phyloP scores from a whole-genome alignment of 2,113 vertebrate genomes.

The Gnathonemus longibarbis region DNA sequence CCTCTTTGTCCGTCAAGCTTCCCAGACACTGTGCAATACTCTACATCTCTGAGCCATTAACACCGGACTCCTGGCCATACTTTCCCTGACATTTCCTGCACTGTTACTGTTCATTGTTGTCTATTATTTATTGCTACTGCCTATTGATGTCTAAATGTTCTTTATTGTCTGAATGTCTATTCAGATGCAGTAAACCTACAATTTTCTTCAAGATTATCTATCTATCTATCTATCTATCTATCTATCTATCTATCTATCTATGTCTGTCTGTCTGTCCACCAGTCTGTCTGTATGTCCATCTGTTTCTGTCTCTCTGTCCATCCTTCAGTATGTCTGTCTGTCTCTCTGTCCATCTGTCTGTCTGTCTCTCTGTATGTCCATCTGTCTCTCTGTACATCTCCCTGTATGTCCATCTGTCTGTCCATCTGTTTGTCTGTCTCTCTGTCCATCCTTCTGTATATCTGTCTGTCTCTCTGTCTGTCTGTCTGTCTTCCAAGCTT shows the following conservation, averaged over 20 bases:
- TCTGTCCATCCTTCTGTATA: too few species aligned
- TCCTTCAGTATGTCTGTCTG: neutral
- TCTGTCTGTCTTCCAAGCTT: neutral
- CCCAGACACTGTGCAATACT: neutral
- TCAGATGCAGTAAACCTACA: neutral
- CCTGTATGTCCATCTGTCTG: too few species aligned
- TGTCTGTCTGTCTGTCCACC: too few species aligned
- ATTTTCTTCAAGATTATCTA: neutral
- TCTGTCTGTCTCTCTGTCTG: neutral
- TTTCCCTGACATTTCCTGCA: too few species aligned
- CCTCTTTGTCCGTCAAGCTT: neutral
- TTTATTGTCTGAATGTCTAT: neutral
- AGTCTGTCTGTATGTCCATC: too few species aligned
- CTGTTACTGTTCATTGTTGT: too few species aligned
- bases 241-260: neutral
- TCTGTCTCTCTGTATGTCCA: too few species aligned
- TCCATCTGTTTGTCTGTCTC: neutral
- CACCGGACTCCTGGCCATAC: neutral
- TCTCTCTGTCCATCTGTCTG: too few species aligned
- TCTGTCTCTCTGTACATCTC: neutral
- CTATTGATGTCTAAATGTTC: neutral
- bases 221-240: neutral
- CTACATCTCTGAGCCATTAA: neutral
- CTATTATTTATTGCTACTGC: neutral
- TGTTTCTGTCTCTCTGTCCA: too few species aligned